Evolutionary conservation across 2,797 vertebrate genomes (phyloP).

Genomic region (Australoheros facetus): DNA sequence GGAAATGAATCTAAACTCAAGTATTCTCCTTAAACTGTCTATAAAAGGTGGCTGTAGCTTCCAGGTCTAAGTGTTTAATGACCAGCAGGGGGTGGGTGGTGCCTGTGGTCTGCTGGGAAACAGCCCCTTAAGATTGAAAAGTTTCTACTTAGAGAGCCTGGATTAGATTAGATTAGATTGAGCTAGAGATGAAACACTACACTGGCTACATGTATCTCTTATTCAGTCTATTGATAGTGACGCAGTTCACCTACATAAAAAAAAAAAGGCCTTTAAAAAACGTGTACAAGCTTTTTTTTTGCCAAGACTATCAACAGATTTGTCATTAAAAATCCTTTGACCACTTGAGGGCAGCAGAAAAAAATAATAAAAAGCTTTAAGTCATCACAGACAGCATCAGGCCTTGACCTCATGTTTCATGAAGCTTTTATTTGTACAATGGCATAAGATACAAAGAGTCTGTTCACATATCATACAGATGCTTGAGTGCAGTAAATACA

Average conservation of each 20-base stretch:
- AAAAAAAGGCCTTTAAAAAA: background rate
- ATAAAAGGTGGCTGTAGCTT: background rate
- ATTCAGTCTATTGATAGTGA: background rate
- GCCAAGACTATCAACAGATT: background rate
- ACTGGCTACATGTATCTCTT: background rate
- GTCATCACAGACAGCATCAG: background rate
- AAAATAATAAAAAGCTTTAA: too few species aligned
- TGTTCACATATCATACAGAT: constrained; percentile 62
- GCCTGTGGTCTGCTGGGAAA: background rate
- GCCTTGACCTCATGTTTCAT: constrained; percentile 26
- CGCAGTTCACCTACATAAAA: background rate
- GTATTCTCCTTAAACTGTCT: background rate
- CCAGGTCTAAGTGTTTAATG: background rate
- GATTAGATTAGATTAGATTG: background rate
- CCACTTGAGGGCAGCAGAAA: background rate
- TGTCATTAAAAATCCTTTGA: background rate
- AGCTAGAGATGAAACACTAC: too few species aligned
- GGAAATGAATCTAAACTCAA: background rate
- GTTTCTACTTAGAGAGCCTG: background rate
- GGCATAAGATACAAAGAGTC: constrained; percentile 80
- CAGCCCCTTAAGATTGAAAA: background rate
- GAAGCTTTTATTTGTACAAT: constrained; percentile 80
- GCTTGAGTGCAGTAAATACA: constrained; percentile 58
- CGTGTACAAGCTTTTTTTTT: background rate
- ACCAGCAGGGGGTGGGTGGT: background rate